Base-by-base conservation (phyloP, 2,113 vertebrate species). In the Felis chaus region DNA sequence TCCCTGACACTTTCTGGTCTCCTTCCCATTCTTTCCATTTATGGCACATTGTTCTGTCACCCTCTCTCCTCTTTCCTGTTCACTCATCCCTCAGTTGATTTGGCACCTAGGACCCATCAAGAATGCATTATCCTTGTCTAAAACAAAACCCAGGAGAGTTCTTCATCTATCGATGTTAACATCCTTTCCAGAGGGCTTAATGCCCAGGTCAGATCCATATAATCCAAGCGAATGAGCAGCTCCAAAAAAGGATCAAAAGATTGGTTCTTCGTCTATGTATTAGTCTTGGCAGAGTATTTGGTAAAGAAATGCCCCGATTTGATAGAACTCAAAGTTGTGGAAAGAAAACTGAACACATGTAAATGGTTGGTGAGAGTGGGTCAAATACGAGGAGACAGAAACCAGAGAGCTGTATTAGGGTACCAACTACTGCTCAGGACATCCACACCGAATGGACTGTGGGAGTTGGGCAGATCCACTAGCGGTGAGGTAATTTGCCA, bases 381-480 rank as follows among this genome's bases (percentile, higher is more conserved):
- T 68, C 11, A 41, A 12, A 10, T 61, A n/a, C 3, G 23, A 81
- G 41, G 25, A 89, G 41, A 8, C 8, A 74, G 57, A 80, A 57
- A 57, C 4, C 0, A 7, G 18, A 25, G 3, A n/a, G 2, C 15
- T 19, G 14, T 21, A 1, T 4, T 31, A 1, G 6, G 50, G 1
- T 45, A 65, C 63, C 61, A 0, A 16, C 3, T 29, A 4, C 1
- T 0, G 0, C 19, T 65, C 7, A 13, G 41, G 2, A 3, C 2
- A 2, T n/a, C 3, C 13, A 1, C 1, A 45, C 23, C 19, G 81
- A 31, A 29, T 4, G 15, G 7, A 21, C 21, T 3, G 19, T 15
- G 48, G 2, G 6, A 5, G 2, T 4, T 11, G 6, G 29, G 6
- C 4, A 3, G 18, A 29, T 3, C 41, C 8, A 1, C 25, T 5